Percentiles rank a stretch among this genome's conserved stretches.
phyloP scores from a whole-genome alignment of 2,888 invertebrate genomes.

The Cataglyphis cursor region DNA sequence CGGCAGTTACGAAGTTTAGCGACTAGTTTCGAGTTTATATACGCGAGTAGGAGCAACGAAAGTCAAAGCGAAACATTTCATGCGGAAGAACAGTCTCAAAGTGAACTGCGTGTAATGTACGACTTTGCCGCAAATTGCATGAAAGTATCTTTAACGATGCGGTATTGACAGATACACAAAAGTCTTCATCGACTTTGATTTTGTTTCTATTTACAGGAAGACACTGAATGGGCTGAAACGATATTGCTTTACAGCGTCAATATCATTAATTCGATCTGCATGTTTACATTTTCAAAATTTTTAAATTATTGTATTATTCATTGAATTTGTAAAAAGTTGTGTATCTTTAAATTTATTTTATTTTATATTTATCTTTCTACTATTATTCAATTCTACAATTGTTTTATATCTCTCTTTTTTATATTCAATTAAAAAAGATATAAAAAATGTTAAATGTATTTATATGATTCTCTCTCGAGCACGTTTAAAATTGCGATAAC shows the following conservation, averaged over 20 bases:
- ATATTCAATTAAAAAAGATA: neutral
- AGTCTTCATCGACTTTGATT: slow-evolving; percentile 11
- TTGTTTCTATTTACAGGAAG: slow-evolving; percentile 13
- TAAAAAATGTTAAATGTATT: neutral
- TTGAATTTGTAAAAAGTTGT: neutral
- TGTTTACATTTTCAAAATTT: neutral
- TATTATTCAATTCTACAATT: neutral
- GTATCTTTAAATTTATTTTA: neutral
- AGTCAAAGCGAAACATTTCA: slow-evolving; percentile 49
- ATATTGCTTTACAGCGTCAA: neutral
- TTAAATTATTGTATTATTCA: neutral
- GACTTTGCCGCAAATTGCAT: slow-evolving; percentile 70
- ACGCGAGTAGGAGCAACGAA: slow-evolving; percentile 54
- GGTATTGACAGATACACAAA: slow-evolving; percentile 47
- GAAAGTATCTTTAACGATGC: slow-evolving; percentile 68
- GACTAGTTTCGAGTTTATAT: slow-evolving; percentile 61
- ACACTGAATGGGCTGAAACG: neutral
- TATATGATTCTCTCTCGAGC: neutral
- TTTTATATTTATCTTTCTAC: neutral
- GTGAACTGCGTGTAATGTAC: slow-evolving; percentile 68
- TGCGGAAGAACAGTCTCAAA: slow-evolving; percentile 64
- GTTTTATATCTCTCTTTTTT: neutral
- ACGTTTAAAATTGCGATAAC: neutral
- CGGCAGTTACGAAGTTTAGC: slow-evolving; percentile 59
- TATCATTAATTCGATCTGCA: slow-evolving; percentile 35